These are phyloP conservation scores for Aythya baeri DNA, from an alignment of 2,113 vertebrate species.

Conservation along the genomic window DNA sequence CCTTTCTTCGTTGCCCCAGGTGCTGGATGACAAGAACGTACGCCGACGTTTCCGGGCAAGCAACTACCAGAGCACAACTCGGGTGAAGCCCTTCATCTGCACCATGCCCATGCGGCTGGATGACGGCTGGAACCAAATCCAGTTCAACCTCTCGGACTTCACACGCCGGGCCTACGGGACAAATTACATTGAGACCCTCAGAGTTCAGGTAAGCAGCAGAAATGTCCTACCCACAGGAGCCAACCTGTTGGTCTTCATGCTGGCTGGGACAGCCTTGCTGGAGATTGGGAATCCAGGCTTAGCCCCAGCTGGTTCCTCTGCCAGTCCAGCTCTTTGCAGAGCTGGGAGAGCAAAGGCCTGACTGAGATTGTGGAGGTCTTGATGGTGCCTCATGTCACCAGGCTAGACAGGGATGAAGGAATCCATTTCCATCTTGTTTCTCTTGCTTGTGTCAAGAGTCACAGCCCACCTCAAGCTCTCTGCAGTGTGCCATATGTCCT, in stretches of 20 bases:
- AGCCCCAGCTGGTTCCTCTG: not conserved
- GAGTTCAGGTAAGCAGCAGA: constrained; percentile 86
- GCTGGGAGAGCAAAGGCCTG: rapidly evolving
- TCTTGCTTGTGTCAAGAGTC: not conserved
- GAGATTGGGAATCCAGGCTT: not conserved
- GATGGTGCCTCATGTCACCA: not conserved
- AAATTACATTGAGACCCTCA: constrained; percentile 94
- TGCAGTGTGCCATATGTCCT: rapidly evolving
- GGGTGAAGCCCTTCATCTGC: constrained; percentile 97
- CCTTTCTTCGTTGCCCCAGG: constrained; percentile 70
- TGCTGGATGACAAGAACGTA: constrained; percentile 97
- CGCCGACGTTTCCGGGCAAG: constrained; percentile 93
- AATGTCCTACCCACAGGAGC: rapidly evolving
- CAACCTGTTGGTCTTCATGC: rapidly evolving
- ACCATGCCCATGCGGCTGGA: constrained; percentile 98
- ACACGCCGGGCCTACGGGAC: constrained; percentile 94
- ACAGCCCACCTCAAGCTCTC: not conserved
- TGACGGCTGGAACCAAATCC: constrained; percentile 98
- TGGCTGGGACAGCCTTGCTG: not conserved
- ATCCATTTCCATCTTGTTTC: not conserved
- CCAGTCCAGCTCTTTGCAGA: not conserved
- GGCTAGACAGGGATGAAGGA: not conserved
- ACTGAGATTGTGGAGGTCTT: not conserved
- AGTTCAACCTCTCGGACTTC: constrained; percentile 96
- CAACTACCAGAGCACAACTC: constrained; percentile 96